phyloP scores from a whole-genome alignment of 2,113 vertebrate genomes.

The Dolichotis patagonum region DNA sequence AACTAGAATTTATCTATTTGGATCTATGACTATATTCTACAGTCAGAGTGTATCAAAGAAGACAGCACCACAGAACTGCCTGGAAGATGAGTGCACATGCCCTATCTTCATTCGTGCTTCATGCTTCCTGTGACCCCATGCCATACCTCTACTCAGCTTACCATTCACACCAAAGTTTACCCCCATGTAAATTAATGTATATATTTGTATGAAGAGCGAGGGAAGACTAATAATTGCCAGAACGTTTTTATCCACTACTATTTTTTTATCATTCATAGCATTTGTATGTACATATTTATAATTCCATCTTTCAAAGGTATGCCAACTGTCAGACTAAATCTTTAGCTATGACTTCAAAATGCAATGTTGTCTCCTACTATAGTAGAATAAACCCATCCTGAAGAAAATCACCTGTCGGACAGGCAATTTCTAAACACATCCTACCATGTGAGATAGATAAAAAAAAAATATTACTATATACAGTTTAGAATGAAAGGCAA shows the following conservation, averaged over 20 bases:
- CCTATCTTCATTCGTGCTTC: not conserved
- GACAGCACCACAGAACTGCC: not conserved
- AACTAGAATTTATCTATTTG: not conserved
- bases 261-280: not conserved
- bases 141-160: not conserved
- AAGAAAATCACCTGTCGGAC: not conserved
- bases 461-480: not conserved
- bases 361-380: not conserved
- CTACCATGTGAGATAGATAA: not conserved
- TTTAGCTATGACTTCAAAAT: not conserved
- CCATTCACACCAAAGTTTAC: not conserved
- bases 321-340: not conserved
- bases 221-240: not conserved
- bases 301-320: not conserved
- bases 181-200: not conserved
- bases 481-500: not conserved
- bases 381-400: not conserved
- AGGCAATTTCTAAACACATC: not conserved
- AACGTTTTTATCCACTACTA: not conserved
- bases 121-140: not conserved
- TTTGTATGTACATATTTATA: not conserved
- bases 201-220: not conserved
- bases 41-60: not conserved
- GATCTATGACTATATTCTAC: not conserved
- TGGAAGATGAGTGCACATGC: rapidly evolving